phyloP scores from a whole-genome alignment of 2,797 vertebrate genomes.

The Diglossa cyanea region DNA sequence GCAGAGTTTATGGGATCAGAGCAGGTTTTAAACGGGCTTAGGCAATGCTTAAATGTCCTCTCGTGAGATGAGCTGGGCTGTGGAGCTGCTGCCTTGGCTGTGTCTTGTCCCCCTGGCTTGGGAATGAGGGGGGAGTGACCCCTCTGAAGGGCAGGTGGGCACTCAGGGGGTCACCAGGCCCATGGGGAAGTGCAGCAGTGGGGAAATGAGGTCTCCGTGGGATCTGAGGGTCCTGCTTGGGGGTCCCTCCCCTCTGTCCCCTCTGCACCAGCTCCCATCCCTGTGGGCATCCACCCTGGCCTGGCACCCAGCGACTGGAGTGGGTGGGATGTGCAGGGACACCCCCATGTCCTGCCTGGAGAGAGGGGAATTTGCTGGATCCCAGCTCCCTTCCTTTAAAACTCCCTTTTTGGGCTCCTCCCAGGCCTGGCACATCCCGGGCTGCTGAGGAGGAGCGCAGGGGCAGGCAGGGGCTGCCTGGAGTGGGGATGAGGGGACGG shows the following conservation, averaged over 20 bases:
- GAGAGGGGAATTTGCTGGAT: neutral
- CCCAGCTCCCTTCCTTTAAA: neutral
- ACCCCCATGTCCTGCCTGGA: neutral
- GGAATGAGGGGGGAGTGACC: neutral
- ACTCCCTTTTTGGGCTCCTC: neutral
- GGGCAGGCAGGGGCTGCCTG: neutral
- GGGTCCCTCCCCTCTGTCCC: neutral
- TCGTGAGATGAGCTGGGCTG: neutral
- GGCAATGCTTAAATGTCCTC: fast-evolving
- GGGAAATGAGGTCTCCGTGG: neutral
- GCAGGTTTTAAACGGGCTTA: neutral
- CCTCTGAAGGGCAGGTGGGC: neutral
- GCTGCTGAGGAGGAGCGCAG: neutral
- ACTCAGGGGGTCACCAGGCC: neutral
- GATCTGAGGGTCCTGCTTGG: neutral
- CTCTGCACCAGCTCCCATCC: neutral
- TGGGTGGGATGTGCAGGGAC: neutral
- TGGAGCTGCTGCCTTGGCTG: neutral
- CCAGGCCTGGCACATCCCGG: neutral
- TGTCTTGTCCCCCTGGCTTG: neutral
- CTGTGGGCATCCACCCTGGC: too few relatives aligned
- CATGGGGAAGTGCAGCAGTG: neutral
- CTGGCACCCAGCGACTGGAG: fast-evolving
- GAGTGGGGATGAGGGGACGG: neutral
- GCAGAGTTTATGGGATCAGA: conserved; percentile 44